Percentiles rank a stretch among this genome's conserved stretches.
Conservation (phyloP, 2,888 invertebrate species). For the Clivina fossor region DNA sequence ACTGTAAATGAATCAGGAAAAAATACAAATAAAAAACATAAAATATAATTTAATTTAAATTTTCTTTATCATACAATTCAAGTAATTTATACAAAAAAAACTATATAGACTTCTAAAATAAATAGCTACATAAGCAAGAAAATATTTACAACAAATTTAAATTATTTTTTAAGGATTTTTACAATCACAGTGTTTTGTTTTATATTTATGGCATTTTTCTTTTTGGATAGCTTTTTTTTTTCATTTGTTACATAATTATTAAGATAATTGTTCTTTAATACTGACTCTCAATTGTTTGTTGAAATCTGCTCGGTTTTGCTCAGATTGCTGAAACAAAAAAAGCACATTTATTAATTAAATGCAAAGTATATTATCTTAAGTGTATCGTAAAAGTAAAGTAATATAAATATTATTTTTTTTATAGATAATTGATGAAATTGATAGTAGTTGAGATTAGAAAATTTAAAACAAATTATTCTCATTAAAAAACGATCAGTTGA, state of each 20-base stretch:
- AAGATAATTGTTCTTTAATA: slow-evolving; percentile 21
- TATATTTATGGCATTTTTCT: slow-evolving; percentile 22
- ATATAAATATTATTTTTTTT: not conserved
- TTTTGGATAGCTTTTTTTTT: slow-evolving; percentile 2
- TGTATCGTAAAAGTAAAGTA: not conserved
- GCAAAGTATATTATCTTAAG: not conserved
- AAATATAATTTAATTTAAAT: too few relatives aligned
- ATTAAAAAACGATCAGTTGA: too few relatives aligned
- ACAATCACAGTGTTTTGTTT: slow-evolving; percentile 1
- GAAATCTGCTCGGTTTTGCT: slow-evolving; percentile 16
- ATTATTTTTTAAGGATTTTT: too few relatives aligned
- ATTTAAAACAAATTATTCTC: too few relatives aligned
- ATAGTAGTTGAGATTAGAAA: not conserved
- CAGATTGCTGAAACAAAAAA: slow-evolving; percentile 24
- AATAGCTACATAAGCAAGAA: slow-evolving; percentile 2
- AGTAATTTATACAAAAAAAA: not conserved
- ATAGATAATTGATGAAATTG: not conserved
- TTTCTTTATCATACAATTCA: too few relatives aligned
- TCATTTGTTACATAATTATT: too few relatives aligned
- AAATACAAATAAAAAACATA: too few relatives aligned
- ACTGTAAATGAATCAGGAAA: too few relatives aligned
- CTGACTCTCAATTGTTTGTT: slow-evolving; percentile 22
- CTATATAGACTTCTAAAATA: not conserved
- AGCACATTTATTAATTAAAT: not conserved
- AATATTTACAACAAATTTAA: too few relatives aligned